A percentile compares a stretch with the other conserved stretches of the same genome.
Evolutionary conservation across 2,797 vertebrate genomes (phyloP).

Genomic region (Acestrorhynchus altus): DNA sequence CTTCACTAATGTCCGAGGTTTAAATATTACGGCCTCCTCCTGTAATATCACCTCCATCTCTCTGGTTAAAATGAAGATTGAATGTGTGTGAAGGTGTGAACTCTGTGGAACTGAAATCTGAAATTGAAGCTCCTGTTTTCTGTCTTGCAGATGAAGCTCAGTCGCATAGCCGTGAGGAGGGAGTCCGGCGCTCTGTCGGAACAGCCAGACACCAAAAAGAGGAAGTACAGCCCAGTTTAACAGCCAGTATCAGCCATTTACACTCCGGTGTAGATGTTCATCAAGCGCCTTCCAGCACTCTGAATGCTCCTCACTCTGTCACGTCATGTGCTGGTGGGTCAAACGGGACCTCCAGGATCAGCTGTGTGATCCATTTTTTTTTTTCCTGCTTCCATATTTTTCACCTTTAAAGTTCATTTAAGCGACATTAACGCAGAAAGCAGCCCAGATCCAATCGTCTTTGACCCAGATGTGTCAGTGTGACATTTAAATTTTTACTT

Average conservation of each 20-base stretch:
- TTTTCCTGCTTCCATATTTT: background rate
- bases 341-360: background rate
- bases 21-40: too few species aligned
- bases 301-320: background rate
- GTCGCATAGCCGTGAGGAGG: constrained; percentile 76
- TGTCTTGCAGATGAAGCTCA: constrained; percentile 71
- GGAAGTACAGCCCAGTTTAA: constrained; percentile 81
- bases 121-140: background rate
- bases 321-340: background rate
- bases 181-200: constrained; percentile 75
- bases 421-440: too few species aligned
- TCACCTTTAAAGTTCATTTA: background rate
- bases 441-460: too few species aligned
- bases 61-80: too few species aligned
- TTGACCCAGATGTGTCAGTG: too few species aligned
- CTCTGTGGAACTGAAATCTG: too few species aligned
- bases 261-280: background rate
- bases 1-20: too few species aligned
- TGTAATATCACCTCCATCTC: too few species aligned
- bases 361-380: background rate
- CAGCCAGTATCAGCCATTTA: too few species aligned
- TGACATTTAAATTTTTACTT: too few species aligned
- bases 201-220: constrained; percentile 82
- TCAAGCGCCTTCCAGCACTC: background rate
- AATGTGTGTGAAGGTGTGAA: too few species aligned